Conservation (phyloP, 1,140 invertebrate genomes). For the Rhynchophorus ferrugineus region DNA sequence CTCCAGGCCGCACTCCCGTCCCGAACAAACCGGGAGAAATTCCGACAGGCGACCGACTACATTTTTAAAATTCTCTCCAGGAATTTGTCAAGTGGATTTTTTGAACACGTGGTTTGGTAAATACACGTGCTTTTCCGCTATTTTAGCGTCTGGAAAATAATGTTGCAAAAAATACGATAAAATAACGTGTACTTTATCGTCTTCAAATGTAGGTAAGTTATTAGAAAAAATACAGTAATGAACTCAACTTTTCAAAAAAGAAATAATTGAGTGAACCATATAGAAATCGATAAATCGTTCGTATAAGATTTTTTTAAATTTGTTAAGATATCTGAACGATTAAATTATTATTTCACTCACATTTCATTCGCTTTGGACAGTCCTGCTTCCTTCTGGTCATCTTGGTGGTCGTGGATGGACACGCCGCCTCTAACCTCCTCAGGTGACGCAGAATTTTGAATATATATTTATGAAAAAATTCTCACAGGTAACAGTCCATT, state of each 20-base stretch:
- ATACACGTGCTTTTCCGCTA: constrained; percentile 6
- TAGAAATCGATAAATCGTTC: too few relatives aligned
- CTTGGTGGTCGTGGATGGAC: constrained; percentile 28
- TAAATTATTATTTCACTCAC: too few relatives aligned
- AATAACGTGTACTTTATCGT: too few relatives aligned
- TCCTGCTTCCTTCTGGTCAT: constrained; percentile 58
- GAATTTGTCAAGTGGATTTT: background rate
- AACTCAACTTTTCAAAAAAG: too few relatives aligned
- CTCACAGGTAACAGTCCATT: constrained; percentile 1
- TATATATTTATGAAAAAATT: constrained; percentile 8
- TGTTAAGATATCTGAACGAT: too few relatives aligned
- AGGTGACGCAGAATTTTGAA: constrained; percentile 37
- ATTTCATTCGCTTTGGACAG: constrained; percentile 57
- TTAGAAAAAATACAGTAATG: too few relatives aligned
- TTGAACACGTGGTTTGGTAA: constrained; percentile 1
- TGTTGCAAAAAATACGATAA: too few relatives aligned
- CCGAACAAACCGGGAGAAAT: constrained; percentile 8
- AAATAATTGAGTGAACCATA: too few relatives aligned
- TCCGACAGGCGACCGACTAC: constrained; percentile 3
- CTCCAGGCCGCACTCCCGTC: background rate
- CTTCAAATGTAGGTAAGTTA: too few relatives aligned
- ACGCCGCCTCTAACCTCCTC: constrained; percentile 25
- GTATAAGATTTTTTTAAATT: too few relatives aligned
- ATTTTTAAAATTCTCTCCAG: constrained; percentile 13
- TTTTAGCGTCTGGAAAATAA: too few relatives aligned